phyloP scores from a whole-genome alignment of 2,888 invertebrate genomes.

The Drosophila suboccidentalis region DNA sequence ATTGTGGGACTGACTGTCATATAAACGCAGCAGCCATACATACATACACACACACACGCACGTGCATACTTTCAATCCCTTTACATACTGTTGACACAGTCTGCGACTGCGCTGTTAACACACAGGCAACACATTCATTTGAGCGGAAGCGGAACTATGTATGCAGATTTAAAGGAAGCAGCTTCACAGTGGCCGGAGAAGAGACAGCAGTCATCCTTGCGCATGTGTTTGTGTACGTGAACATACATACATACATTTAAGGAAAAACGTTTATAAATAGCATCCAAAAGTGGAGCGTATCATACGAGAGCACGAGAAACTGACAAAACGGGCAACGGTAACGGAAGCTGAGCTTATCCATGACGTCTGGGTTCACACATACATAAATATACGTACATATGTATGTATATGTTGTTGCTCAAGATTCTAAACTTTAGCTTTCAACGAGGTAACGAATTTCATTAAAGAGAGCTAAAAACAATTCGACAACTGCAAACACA shows the following conservation, averaged over 20 bases:
- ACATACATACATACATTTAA: constrained; percentile 35
- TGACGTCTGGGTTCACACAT: constrained; percentile 47
- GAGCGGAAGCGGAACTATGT: constrained; percentile 77
- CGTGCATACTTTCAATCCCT: constrained; percentile 30
- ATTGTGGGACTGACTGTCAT: constrained; percentile 36
- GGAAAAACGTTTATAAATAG: constrained; percentile 73
- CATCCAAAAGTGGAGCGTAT: constrained; percentile 78
- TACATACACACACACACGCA: constrained; percentile 4
- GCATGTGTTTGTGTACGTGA: constrained; percentile 49
- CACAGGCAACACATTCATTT: constrained; percentile 38
- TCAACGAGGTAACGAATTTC: not conserved
- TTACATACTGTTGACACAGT: constrained; percentile 27
- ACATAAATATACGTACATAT: constrained; percentile 5
- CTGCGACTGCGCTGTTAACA: constrained; percentile 67
- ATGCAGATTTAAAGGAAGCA: constrained; percentile 78
- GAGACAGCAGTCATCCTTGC: constrained; percentile 45
- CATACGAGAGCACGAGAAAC: constrained; percentile 33
- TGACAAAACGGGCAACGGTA: constrained; percentile 29
- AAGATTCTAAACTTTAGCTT: not conserved
- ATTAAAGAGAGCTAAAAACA: not conserved
- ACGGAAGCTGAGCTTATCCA: constrained; percentile 66
- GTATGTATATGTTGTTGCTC: not conserved
- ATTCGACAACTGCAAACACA: not conserved
- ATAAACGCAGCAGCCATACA: constrained; percentile 20
- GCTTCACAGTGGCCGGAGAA: constrained; percentile 33